Evolutionary conservation across 2,113 vertebrate species (phyloP), one percentile per base, ranked within the genome.

Genomic region (Chunga burmeisteri): DNA sequence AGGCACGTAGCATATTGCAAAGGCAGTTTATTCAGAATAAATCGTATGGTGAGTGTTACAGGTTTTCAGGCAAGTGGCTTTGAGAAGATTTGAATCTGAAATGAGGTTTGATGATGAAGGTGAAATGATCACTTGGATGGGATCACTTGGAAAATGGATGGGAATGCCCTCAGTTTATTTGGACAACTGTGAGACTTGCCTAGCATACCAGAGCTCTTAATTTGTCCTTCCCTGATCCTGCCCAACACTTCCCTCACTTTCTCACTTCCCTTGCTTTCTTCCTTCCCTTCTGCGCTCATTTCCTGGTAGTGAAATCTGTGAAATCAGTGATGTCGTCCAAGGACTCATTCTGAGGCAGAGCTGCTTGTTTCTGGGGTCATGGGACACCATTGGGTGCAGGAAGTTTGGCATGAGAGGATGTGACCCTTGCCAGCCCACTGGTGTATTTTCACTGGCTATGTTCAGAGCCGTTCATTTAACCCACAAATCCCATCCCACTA

Each of bases 21-120:
- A 96, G 70, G 58, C 74, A 93, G 58, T 79, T 91, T 85, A 72
- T 27, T 34, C 9, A 5, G 50, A 82, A 62, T 88, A 96, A 93
- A 93, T 75, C 78, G 49, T 47, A 21, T 6, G 5, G n/a, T 61
- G 25, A 75, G 86, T 47, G 59, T 52, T 80, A 49, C 80, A 88
- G 40, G 38, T 25, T 83, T 73, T 59, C 74, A 93, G 38, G 84
- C 36, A 79, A 56, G 66, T 90, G 58, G n/a, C 36, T 94, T 68
- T 59, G 81, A 66, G 71, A 87, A 72, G 62, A 61, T 80, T 58
- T 83, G 38, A 77, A 89, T 46, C 62, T 73, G 81, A 72, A 90
- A 61, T 52, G 6, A 79, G 34, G 27, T 61, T 87, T 80, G 36
- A 40, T 87, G 56, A 62, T 52, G 70, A 82, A 85, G 11, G 49